Evolutionary conservation across 30 jellyfish, hydroid and myxozoan genomes (phyloP), one percentile per base, ranked within the genome.

Genomic region (Hydractinia echinata): DNA sequence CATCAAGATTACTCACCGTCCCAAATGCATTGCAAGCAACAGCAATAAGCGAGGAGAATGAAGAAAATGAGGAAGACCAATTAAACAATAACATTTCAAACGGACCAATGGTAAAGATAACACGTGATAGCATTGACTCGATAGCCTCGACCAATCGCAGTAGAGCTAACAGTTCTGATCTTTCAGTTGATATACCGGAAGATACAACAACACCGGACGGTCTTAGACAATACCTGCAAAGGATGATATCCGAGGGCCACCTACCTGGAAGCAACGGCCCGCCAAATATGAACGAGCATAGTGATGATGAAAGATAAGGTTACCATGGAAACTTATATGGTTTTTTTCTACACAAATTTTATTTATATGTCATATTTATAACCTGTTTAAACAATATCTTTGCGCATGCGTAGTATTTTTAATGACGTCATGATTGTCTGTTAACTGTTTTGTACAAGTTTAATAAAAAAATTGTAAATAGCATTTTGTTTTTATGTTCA

Each of bases 151-250:
- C 44, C 44, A 30, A 30, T 30, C 44, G 44, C 44, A 30, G 44
- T 30, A 30, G 44, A 30, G 44, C 44, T 30, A 30, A 30, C 44
- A 30, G 44, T 30, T 30, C 44, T 30, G 39, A 51, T 13, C 39
- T 3, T 44, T 44, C 19, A 52, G 78, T 52, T 8, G 76, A 53
- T 6, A 55, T 74, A 8, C 44, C 83, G 21, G 85, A 77, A 55
- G 95, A 84, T 73, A 77, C 86, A 13, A 19, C 87, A 54, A 89
- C 95, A 18, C 87, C 91, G n/a, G 67, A 76, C 10, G 94, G 92
- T 3, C 79, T 84, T 10, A 89, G 90, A 39, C 19, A 67, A 30
- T 79, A 81, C 67, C 71, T 89, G 7, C 86, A 89, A 77, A 76
- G 88, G 55, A 79, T 85, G 90, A 85, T 81, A 15, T 73, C 55